phyloP scores from a whole-genome alignment of 1,140 invertebrate species.

The Arion vulgaris region DNA sequence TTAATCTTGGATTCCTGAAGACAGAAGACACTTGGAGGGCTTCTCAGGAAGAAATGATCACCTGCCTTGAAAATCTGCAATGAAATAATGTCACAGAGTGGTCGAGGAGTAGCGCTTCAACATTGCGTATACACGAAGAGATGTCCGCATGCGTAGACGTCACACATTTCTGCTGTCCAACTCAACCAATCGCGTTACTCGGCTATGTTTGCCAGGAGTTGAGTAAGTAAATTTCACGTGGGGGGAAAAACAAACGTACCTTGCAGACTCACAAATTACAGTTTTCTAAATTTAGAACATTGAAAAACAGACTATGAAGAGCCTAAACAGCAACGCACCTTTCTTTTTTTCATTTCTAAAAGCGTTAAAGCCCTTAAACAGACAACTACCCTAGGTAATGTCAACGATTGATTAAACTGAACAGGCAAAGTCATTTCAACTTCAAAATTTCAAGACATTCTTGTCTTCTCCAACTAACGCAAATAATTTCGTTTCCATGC shows the following conservation, averaged over 20 bases:
- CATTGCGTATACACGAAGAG: neutral
- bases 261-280: neutral
- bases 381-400: no score
- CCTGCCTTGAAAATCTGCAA: no score
- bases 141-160: neutral
- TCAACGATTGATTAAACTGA: no score
- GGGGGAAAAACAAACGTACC: neutral
- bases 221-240: neutral
- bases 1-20: no score
- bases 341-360: no score
- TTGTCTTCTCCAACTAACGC: no score
- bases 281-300: neutral
- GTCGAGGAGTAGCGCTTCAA: neutral
- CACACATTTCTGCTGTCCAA: neutral
- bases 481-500: no score
- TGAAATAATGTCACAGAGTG: neutral
- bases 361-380: no score
- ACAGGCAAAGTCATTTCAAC: no score
- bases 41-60: no score
- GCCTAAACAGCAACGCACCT: neutral
- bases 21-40: no score
- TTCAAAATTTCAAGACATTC: no score
- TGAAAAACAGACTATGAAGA: neutral
- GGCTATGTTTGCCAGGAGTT: neutral
- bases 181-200: neutral